Evolutionary conservation across 1,140 invertebrate species (phyloP), one percentile per base, ranked within the genome.

Genomic region (Scaptomyza pallida): DNA sequence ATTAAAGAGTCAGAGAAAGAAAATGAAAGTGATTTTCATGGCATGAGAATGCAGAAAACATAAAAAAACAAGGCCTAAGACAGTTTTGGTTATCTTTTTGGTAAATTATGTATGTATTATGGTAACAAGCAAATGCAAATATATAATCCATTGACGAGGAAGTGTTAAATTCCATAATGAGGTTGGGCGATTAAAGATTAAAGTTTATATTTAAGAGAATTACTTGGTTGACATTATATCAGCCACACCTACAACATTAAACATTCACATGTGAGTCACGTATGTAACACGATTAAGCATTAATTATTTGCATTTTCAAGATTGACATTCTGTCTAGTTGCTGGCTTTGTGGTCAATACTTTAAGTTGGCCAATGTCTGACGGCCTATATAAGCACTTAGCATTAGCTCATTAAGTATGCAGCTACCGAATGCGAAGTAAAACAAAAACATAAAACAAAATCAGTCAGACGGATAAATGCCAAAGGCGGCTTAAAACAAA

Each of bases 351-450:
- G 43, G 23, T 52, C 67, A 72, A 76, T 67, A 60, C 21, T 33
- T 15, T 12, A 40, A 13, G 15, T 48, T 59, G 73, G 65, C 72
- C 71, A 70, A 63, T 50, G 76, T 48, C 59, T 56, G 61, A 10
- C 72, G 69, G 78, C 79, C 79, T 62, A 82, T 83, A 64, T 75
- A 48, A 13, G 12, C 4, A 35, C 60, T 83, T 76, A 83, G 62
- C 79, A 60, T 59, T 47, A 78, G 63, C 72, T 83, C 85, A 85
- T 83, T 83, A 86, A 60, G 74, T 74, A 86, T 80, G 80, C 81
- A 64, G 55, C 60, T 52, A 54, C 75, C 57, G 54, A 54, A 19
- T 21, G 19, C 40, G 52, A 61, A 75, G 59, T 57, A 48, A 73
- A 62, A 60, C 55, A 56, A 55, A 37, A 54, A 47, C 35, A 12